Conservation (phyloP, 2,888 invertebrate species). For the Drosophila vallismaia region DNA sequence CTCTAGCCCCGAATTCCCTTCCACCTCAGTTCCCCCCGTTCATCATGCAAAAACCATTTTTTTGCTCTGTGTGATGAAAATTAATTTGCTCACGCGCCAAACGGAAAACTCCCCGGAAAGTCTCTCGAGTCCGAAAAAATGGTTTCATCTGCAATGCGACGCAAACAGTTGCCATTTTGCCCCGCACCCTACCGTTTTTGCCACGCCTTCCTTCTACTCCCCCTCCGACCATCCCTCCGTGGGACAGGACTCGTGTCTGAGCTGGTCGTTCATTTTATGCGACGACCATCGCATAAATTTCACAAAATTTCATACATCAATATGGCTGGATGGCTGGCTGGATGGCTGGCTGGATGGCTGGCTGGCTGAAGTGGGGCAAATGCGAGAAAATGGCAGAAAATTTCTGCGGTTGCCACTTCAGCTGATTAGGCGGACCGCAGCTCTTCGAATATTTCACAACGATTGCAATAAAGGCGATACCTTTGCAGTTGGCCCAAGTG, state of each 20-base stretch:
- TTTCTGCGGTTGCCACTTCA: constrained; percentile 39
- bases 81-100: constrained; percentile 78
- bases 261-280: constrained; percentile 62
- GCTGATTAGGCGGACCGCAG: constrained; percentile 44
- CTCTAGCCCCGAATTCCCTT: constrained; percentile 20
- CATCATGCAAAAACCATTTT: constrained; percentile 39
- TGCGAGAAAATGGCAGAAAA: constrained; percentile 14
- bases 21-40: background rate
- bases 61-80: constrained; percentile 61
- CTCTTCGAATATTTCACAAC: constrained; percentile 38
- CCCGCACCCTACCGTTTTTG: background rate
- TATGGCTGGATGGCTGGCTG: constrained; percentile 25
- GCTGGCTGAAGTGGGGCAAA: background rate
- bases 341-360: background rate
- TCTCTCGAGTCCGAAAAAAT: constrained; percentile 52
- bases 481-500: constrained; percentile 44
- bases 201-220: background rate
- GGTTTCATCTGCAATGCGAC: constrained; percentile 76
- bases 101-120: constrained; percentile 45
- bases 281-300: constrained; percentile 67
- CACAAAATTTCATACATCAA: constrained; percentile 70
- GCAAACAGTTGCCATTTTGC: constrained; percentile 52
- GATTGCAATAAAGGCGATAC: constrained; percentile 44
- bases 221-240: background rate
- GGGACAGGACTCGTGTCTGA: constrained; percentile 51